Percentiles rank a stretch among this genome's conserved stretches.
Evolutionary conservation across 2,113 vertebrate genomes (phyloP).

Genomic region (Chlamydotis undulata): DNA sequence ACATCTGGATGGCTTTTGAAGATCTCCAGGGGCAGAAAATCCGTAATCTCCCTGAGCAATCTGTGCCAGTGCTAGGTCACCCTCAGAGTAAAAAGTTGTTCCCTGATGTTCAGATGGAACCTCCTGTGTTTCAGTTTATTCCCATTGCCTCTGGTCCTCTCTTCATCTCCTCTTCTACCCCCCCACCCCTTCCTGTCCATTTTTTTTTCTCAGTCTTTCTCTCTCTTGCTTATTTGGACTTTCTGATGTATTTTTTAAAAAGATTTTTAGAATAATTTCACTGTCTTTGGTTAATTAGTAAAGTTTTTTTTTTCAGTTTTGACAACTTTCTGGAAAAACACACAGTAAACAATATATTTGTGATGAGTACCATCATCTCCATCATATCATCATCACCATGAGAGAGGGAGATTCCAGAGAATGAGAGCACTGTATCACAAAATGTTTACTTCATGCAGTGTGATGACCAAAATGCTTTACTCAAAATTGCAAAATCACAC

Average conservation of each 20-base stretch:
- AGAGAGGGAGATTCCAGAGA: background rate
- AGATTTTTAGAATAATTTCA: background rate
- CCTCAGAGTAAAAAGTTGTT: background rate
- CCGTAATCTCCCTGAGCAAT: background rate
- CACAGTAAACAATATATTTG: background rate
- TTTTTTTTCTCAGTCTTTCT: background rate
- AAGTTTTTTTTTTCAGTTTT: background rate
- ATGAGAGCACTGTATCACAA: background rate
- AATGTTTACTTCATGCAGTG: background rate
- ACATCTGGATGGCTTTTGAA: background rate
- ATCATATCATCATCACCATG: background rate
- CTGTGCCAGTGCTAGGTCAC: background rate
- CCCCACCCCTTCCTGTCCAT: fast-evolving
- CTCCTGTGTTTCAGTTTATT: background rate
- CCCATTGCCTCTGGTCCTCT: background rate
- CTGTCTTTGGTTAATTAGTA: background rate
- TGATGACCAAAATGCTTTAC: background rate
- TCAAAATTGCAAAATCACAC: background rate
- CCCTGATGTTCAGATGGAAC: background rate
- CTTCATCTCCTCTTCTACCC: background rate
- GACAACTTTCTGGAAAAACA: background rate
- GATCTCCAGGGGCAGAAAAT: background rate
- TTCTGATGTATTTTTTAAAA: background rate
- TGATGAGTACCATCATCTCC: background rate
- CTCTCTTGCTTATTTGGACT: background rate